These are phyloP conservation scores for Pseudanteris insignis DNA, from an alignment of 2,888 invertebrate species.

Conservation along the genomic window DNA sequence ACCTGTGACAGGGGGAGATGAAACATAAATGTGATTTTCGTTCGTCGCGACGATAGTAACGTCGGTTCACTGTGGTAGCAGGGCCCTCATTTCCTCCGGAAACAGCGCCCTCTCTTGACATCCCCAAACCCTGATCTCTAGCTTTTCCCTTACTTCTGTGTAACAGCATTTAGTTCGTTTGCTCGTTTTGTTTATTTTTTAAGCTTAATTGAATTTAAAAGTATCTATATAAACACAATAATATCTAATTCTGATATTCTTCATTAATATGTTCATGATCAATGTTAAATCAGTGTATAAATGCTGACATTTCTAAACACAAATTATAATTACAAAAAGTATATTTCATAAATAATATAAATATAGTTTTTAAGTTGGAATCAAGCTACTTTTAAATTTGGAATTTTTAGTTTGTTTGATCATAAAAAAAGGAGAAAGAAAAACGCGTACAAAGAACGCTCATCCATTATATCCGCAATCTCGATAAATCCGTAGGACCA, in stretches of 20 bases:
- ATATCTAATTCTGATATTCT: conserved; percentile 15
- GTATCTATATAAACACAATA: conserved; percentile 51
- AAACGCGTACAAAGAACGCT: too few relatives aligned
- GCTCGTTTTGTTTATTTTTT: conserved; percentile 28
- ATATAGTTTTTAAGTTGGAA: too few relatives aligned
- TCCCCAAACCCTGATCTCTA: conserved; percentile 18
- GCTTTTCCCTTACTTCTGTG: conserved; percentile 4
- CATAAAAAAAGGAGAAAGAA: too few relatives aligned
- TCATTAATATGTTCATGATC: too few relatives aligned
- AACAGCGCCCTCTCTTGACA: conserved; percentile 53
- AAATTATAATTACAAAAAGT: background rate
- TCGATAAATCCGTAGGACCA: conserved; percentile 59
- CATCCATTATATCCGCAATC: conserved; percentile 61
- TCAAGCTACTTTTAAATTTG: too few relatives aligned
- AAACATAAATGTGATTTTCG: conserved; percentile 63
- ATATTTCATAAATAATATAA: too few relatives aligned
- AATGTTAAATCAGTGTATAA: too few relatives aligned
- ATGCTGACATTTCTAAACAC: too few relatives aligned
- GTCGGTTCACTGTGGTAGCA: conserved; percentile 48
- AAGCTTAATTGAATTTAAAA: conserved; percentile 59
- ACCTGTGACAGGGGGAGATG: conserved; percentile 57
- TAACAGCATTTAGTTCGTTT: conserved; percentile 16
- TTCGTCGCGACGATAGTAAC: conserved; percentile 43
- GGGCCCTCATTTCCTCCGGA: conserved; percentile 64
- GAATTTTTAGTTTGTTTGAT: too few relatives aligned